Percentiles rank a stretch among this genome's conserved stretches.
These are phyloP conservation scores for Pleuronectes platessa DNA, from an alignment of 2,113 vertebrate species.

Conservation along the genomic window DNA sequence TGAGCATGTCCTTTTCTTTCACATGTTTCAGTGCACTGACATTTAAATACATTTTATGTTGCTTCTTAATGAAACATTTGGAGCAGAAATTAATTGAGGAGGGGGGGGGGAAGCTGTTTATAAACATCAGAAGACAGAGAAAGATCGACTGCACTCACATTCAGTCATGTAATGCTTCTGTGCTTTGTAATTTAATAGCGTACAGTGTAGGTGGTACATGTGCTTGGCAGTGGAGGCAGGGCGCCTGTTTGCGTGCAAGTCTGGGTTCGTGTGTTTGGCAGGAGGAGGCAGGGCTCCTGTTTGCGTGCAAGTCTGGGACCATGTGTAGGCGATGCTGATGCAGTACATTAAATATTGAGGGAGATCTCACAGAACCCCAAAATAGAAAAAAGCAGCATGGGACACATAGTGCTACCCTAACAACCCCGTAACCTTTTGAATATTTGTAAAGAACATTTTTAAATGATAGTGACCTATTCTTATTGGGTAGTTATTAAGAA, in stretches of 20 bases:
- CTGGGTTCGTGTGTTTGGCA: conserved; percentile 72
- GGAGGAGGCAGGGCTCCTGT: conserved; percentile 70
- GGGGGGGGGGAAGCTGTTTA: conserved; percentile 51
- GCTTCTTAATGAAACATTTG: conserved; percentile 44
- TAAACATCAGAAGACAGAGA: conserved; percentile 35
- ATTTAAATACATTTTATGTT: conserved; percentile 1
- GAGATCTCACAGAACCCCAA: conserved; percentile 74
- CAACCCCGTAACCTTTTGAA: conserved; percentile 29
- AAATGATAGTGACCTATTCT: not conserved
- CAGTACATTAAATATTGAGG: conserved; percentile 84
- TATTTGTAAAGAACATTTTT: conserved; percentile 12
- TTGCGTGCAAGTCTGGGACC: conserved; percentile 78
- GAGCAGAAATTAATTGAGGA: conserved; percentile 64
- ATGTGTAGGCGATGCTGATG: conserved; percentile 83
- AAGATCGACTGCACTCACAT: conserved; percentile 45
- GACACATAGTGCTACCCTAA: conserved; percentile 45
- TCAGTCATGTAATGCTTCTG: conserved; percentile 60
- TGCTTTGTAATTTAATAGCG: conserved; percentile 71
- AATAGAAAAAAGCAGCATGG: conserved; percentile 72
- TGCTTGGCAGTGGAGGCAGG: conserved; percentile 73
- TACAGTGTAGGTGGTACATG: conserved; percentile 75
- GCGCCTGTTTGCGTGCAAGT: conserved; percentile 78
- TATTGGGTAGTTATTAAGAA: conserved; percentile 10
- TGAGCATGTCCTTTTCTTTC: not conserved
- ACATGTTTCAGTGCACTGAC: not conserved